Conservation (phyloP, 35 echinoderm and acorn worm genomes). For the Acanthaster planci region DNA sequence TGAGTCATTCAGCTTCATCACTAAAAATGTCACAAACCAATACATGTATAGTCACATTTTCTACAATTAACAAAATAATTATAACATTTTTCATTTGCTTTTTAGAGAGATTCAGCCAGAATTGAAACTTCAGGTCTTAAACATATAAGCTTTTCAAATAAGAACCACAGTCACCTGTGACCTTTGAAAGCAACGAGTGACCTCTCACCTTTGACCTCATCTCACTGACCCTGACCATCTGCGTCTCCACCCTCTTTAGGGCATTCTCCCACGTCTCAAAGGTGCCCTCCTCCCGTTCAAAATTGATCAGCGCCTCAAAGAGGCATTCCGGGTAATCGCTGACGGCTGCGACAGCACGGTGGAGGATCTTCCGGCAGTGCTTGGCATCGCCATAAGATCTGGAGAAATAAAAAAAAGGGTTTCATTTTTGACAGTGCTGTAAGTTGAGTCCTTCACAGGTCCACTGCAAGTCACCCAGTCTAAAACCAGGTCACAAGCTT, state of each 20-base stretch:
- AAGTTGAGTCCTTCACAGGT: too few species aligned
- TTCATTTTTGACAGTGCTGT: background rate
- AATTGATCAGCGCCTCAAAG: slow-evolving; percentile 81
- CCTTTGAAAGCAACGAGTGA: background rate
- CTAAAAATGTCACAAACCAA: too few species aligned
- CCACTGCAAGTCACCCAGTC: too few species aligned
- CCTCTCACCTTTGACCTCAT: slow-evolving; percentile 63
- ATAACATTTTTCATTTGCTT: too few species aligned
- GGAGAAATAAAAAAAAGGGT: background rate
- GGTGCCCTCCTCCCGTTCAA: slow-evolving; percentile 91
- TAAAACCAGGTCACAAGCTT: too few species aligned
- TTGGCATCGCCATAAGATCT: slow-evolving; percentile 79
- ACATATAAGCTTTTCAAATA: too few species aligned
- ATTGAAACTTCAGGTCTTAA: too few species aligned
- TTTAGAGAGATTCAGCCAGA: too few species aligned
- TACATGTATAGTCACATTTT: too few species aligned
- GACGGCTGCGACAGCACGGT: slow-evolving; percentile 70
- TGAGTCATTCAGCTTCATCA: too few species aligned
- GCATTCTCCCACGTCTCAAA: slow-evolving; percentile 71
- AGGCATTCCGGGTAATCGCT: slow-evolving; percentile 86
- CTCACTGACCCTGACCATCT: slow-evolving; percentile 79
- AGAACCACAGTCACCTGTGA: too few species aligned
- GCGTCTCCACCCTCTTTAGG: slow-evolving; percentile 63
- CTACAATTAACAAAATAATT: too few species aligned
- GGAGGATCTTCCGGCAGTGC: slow-evolving; percentile 82